Percentiles rank a stretch among this genome's conserved stretches.
These are phyloP conservation scores for Mystacornis crossleyi DNA, from an alignment of 2,113 vertebrate species.

Conservation along the genomic window DNA sequence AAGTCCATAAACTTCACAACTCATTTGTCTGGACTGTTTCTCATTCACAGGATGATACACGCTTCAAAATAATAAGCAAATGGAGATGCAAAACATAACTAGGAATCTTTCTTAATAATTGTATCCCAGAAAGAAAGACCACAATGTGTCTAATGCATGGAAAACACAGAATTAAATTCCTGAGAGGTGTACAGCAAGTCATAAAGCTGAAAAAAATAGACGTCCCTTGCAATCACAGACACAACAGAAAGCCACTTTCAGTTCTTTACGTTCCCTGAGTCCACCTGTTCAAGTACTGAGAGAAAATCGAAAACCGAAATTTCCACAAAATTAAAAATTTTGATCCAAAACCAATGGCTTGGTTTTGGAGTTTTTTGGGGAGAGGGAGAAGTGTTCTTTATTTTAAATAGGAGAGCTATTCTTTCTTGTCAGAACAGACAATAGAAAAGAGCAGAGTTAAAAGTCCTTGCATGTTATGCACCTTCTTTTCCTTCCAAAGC, in stretches of 20 bases:
- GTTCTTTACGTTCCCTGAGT: background rate
- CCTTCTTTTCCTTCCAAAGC: background rate
- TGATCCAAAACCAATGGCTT: background rate
- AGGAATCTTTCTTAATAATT: background rate
- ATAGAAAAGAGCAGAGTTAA: background rate
- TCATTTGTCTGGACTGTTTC: background rate
- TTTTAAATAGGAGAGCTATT: background rate
- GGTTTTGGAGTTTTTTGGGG: rapidly evolving
- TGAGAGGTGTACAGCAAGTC: background rate
- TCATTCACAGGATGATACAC: background rate
- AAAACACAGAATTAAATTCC: background rate
- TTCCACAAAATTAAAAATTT: background rate
- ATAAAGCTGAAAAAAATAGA: background rate
- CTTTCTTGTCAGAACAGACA: background rate
- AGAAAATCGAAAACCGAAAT: background rate
- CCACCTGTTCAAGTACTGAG: background rate
- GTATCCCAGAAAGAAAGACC: background rate
- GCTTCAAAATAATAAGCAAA: background rate
- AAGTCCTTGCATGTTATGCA: background rate
- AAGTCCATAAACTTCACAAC: background rate
- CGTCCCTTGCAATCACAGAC: background rate
- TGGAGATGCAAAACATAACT: background rate
- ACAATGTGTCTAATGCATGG: background rate
- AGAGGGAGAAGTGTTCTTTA: background rate
- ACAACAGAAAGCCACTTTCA: background rate